These are phyloP conservation scores for Chymomyza caudatula DNA, from an alignment of 2,888 invertebrate genomes.

Conservation along the genomic window DNA sequence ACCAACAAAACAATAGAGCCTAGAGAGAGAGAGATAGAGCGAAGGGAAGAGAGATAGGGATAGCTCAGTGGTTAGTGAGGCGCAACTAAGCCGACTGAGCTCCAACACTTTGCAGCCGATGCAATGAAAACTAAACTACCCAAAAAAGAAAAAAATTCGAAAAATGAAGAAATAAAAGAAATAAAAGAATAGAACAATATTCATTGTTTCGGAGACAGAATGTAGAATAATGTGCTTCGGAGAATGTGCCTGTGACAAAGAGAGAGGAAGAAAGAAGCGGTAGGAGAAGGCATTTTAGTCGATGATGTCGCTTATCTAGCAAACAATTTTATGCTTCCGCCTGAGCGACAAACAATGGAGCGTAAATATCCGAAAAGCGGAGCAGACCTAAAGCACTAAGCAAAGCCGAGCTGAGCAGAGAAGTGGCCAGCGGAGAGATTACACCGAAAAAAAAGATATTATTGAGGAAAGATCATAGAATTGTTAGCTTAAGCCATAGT, in stretches of 20 bases:
- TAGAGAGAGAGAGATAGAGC: background rate
- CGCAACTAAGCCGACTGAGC: background rate
- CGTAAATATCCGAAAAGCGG: constrained; percentile 68
- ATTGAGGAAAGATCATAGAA: too few species aligned
- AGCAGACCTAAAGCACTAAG: background rate
- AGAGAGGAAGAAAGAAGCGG: constrained; percentile 4
- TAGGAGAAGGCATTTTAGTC: constrained; percentile 57
- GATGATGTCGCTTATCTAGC: constrained; percentile 63
- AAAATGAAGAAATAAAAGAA: constrained; percentile 32
- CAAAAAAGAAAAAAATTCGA: constrained; percentile 16
- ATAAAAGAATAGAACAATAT: constrained; percentile 41
- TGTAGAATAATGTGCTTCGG: background rate
- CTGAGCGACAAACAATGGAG: constrained; percentile 73
- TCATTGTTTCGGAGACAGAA: constrained; percentile 42
- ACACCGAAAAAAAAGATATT: background rate
- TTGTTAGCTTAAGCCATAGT: too few species aligned
- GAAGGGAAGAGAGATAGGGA: too few species aligned
- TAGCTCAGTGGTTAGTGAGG: background rate
- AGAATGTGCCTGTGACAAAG: background rate
- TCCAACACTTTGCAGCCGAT: constrained; percentile 48
- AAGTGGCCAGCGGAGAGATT: background rate
- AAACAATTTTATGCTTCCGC: constrained; percentile 73
- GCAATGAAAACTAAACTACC: constrained; percentile 42
- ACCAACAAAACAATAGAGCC: background rate
- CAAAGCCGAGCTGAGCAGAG: background rate